Evolutionary conservation across 1,140 invertebrate genomes (phyloP).

Genomic region (Pteromalus puparum): DNA sequence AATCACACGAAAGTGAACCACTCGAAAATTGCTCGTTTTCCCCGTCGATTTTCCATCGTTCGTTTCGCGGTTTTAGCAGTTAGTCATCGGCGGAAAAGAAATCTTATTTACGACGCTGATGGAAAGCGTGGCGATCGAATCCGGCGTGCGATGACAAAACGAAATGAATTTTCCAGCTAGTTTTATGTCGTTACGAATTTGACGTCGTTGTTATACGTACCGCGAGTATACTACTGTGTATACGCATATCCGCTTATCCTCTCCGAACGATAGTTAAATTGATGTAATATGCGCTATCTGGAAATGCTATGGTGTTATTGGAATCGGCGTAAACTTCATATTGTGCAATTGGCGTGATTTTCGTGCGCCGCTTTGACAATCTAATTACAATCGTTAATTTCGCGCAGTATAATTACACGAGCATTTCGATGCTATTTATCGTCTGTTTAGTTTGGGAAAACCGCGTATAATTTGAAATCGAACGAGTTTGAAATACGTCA

Average conservation of each 20-base stretch:
- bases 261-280: not conserved
- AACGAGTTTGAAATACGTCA: no score
- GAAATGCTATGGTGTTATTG: not conserved
- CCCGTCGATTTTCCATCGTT: no score
- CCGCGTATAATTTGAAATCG: no score
- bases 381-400: slow-evolving; percentile 12
- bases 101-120: slow-evolving; percentile 9
- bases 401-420: not conserved
- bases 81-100: not conserved
- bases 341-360: slow-evolving; percentile 21
- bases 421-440: not conserved
- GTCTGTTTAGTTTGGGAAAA: no score
- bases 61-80: no score
- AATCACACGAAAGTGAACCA: no score
- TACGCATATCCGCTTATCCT: not conserved
- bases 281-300: not conserved
- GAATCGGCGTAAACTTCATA: slow-evolving; percentile 9
- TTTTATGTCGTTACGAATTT: not conserved
- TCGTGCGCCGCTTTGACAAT: slow-evolving; percentile 5
- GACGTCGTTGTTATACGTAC: not conserved
- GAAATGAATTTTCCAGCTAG: not conserved
- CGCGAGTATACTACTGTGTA: not conserved
- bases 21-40: no score
- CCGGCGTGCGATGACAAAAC: not conserved
- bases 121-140: not conserved